Evolutionary conservation across 2,888 invertebrate species (phyloP).

Genomic region (Drosophila kanekoi): DNA sequence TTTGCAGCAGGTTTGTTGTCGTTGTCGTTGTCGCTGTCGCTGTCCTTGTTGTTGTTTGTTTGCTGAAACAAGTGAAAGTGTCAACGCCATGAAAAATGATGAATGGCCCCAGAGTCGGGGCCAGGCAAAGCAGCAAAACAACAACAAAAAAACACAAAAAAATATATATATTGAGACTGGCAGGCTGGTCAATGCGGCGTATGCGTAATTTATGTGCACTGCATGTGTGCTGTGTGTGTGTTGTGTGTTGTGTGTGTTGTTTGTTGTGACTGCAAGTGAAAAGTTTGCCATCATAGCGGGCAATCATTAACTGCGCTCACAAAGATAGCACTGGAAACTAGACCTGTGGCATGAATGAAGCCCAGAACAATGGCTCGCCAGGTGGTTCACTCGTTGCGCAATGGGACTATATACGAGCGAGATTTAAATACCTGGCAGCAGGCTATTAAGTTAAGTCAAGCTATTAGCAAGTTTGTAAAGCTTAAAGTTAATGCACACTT

Average conservation of each 20-base stretch:
- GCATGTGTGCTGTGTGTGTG: slow-evolving; percentile 17
- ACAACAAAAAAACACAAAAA: slow-evolving; percentile 6
- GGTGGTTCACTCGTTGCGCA: not conserved
- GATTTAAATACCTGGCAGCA: not conserved
- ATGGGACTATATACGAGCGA: not conserved
- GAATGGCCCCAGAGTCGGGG: slow-evolving; percentile 66
- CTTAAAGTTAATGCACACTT: not conserved
- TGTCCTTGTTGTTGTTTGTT: slow-evolving; percentile 38
- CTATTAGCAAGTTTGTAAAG: not conserved
- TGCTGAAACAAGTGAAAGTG: slow-evolving; percentile 79
- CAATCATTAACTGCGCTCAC: slow-evolving; percentile 51
- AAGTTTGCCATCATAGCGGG: slow-evolving; percentile 38
- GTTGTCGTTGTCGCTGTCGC: slow-evolving; percentile 26
- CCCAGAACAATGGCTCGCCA: slow-evolving; percentile 28
- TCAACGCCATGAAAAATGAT: slow-evolving; percentile 79
- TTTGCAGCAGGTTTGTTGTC: slow-evolving; percentile 34
- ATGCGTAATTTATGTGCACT: slow-evolving; percentile 74
- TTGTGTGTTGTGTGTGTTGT: slow-evolving; percentile 2
- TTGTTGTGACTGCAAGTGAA: slow-evolving; percentile 60
- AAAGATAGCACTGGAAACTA: slow-evolving; percentile 47
- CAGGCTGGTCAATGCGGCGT: slow-evolving; percentile 69
- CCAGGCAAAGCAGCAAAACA: slow-evolving; percentile 13
- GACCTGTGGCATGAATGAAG: slow-evolving; percentile 23
- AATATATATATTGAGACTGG: slow-evolving; percentile 41
- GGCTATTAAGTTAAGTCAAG: not conserved